These are phyloP conservation scores for Caenorhabditis sp. DNA, from an alignment of 2,888 invertebrate genomes.

Conservation along the genomic window DNA sequence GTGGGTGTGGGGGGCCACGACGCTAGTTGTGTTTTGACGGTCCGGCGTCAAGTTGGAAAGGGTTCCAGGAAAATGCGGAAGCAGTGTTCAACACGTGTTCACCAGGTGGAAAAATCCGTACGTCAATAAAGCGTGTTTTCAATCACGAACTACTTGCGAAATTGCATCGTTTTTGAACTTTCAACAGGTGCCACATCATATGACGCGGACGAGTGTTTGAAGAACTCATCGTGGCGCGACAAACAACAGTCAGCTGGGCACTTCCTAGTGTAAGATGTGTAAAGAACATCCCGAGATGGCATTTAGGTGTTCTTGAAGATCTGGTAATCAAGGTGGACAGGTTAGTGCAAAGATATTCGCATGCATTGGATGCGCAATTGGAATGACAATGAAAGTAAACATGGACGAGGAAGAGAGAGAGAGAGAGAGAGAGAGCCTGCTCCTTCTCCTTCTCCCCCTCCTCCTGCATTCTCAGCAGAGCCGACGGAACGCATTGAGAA, in stretches of 20 bases:
- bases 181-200: conserved; percentile 46
- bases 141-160: conserved; percentile 9
- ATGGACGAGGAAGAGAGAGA: conserved; percentile 25
- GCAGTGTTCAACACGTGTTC: not conserved
- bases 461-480: conserved; percentile 25
- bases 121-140: conserved; percentile 19
- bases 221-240: conserved; percentile 44
- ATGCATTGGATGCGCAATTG: conserved; percentile 11
- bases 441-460: conserved; percentile 14
- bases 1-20: conserved; percentile 4
- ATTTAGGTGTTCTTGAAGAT: no score
- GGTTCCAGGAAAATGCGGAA: conserved; percentile 14
- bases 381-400: conserved; percentile 46
- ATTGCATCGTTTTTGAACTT: conserved; percentile 28
- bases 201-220: conserved; percentile 50
- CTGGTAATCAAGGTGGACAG: no score
- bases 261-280: not conserved
- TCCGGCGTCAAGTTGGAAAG: not conserved
- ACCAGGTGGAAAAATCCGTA: not conserved
- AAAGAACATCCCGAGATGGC: no score
- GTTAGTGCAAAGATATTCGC: conserved; percentile 13
- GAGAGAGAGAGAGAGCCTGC: conserved; percentile 10
- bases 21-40: conserved; percentile 21
- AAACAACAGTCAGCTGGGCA: conserved; percentile 47
- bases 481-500: conserved; percentile 40